These are phyloP conservation scores for Eumerus sabulonum DNA, from an alignment of 2,888 invertebrate genomes.

Conservation along the genomic window DNA sequence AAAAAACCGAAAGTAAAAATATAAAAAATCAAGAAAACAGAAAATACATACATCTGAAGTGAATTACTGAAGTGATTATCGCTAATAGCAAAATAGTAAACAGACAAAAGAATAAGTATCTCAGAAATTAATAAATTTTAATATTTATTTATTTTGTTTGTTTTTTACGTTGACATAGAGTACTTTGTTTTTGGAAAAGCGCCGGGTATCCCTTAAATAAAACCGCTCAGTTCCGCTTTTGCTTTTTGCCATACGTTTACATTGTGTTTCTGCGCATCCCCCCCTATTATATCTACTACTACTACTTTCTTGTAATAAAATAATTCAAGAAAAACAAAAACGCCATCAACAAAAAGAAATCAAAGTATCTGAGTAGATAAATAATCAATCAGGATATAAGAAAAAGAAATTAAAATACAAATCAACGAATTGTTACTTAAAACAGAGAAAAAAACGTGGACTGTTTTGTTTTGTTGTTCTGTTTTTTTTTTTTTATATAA, in stretches of 20 bases:
- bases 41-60: slow-evolving; percentile 17
- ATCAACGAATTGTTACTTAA: slow-evolving; percentile 64
- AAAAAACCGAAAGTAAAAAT: slow-evolving; percentile 32
- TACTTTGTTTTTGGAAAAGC: slow-evolving; percentile 9
- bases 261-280: slow-evolving; percentile 63
- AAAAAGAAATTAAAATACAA: slow-evolving; percentile 25
- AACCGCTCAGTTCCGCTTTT: slow-evolving; percentile 61
- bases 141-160: too few relatives aligned
- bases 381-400: slow-evolving; percentile 12
- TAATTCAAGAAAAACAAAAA: slow-evolving; percentile 13
- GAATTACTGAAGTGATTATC: slow-evolving; percentile 51
- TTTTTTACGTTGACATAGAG: too few relatives aligned
- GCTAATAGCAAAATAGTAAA: slow-evolving; percentile 67
- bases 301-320: slow-evolving; percentile 7
- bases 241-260: slow-evolving; percentile 61
- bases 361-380: slow-evolving; percentile 55
- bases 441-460: slow-evolving; percentile 18
- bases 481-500: slow-evolving; percentile 38
- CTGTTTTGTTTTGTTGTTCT: too few relatives aligned
- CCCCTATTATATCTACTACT: slow-evolving; percentile 32
- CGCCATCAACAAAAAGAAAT: slow-evolving; percentile 42
- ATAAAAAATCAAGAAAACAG: slow-evolving; percentile 17
- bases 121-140: background rate
- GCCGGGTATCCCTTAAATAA: slow-evolving; percentile 41
- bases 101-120: slow-evolving; percentile 11